phyloP scores from a whole-genome alignment of 2,113 vertebrate species.

The Egretta garzetta region DNA sequence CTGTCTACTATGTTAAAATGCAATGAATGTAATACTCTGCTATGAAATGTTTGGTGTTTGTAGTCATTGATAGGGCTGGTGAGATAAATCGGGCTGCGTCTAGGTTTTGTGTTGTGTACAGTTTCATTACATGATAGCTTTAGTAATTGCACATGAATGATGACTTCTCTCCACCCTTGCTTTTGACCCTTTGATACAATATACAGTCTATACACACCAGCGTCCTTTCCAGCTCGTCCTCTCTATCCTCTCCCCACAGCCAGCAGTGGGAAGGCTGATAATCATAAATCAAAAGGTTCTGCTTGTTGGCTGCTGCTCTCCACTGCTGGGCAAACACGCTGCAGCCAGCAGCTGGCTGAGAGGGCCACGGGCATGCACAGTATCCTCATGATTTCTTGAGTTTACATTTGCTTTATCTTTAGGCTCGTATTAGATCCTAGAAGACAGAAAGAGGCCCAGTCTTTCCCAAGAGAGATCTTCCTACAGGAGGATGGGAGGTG shows the following conservation, averaged over 20 bases:
- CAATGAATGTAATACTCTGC: not conserved
- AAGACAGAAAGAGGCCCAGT: not conserved
- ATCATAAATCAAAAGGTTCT: not conserved
- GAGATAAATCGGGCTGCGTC: not conserved
- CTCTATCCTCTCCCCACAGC: not conserved
- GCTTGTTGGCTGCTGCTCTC: not conserved
- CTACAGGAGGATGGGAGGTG: not conserved
- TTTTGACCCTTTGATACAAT: not conserved
- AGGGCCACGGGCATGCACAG: rapidly evolving
- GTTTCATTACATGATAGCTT: not conserved
- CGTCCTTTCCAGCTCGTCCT: not conserved
- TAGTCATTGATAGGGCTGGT: not conserved
- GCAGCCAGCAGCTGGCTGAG: not conserved
- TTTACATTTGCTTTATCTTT: not conserved
- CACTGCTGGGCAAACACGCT: not conserved
- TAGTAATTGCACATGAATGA: not conserved
- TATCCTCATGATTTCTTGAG: not conserved
- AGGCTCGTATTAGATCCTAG: not conserved
- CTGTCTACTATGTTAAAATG: not conserved
- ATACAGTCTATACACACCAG: not conserved
- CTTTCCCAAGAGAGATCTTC: not conserved
- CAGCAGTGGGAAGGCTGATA: not conserved
- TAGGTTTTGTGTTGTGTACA: not conserved
- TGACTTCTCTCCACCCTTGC: not conserved
- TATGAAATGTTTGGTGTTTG: not conserved